phyloP scores from a whole-genome alignment of 2,888 invertebrate species.

The Limnephilus rhombicus region DNA sequence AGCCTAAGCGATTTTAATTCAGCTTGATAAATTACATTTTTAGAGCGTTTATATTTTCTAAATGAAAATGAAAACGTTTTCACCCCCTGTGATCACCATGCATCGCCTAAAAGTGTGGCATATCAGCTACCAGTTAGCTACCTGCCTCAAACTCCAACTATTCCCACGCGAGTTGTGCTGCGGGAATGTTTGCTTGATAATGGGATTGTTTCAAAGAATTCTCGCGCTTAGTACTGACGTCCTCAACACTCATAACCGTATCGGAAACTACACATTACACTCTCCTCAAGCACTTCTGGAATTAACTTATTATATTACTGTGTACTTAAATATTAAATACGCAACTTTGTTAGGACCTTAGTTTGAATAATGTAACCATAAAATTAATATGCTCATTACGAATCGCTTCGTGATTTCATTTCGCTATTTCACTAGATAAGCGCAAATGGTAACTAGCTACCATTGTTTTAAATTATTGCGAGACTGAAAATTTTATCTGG shows the following conservation, averaged over 20 bases:
- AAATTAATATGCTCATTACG: not conserved
- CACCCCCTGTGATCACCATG: slow-evolving; percentile 2
- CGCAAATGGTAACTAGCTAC: not conserved
- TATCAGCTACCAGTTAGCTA: not conserved
- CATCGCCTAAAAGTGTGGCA: slow-evolving; percentile 11
- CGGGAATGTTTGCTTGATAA: slow-evolving; percentile 46
- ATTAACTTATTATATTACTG: not conserved
- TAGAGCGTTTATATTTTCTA: not conserved
- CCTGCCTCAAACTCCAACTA: slow-evolving; percentile 20
- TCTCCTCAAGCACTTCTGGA: not conserved
- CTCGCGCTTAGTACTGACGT: slow-evolving; percentile 47
- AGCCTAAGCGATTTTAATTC: too few relatives aligned
- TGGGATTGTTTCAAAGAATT: slow-evolving; percentile 47
- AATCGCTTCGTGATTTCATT: not conserved
- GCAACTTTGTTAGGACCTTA: not conserved
- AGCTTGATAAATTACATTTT: too few relatives aligned
- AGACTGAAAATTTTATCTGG: not conserved
- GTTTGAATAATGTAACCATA: not conserved
- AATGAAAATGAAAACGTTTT: not conserved
- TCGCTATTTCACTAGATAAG: not conserved
- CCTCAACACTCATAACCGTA: slow-evolving; percentile 31
- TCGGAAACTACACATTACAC: not conserved
- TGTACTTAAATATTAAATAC: not conserved
- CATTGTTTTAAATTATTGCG: not conserved
- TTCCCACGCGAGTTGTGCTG: not conserved